A percentile compares a stretch with the other conserved stretches of the same genome.
Conservation (phyloP, 2,113 vertebrate genomes). For the Corythoichthys intestinalis region DNA sequence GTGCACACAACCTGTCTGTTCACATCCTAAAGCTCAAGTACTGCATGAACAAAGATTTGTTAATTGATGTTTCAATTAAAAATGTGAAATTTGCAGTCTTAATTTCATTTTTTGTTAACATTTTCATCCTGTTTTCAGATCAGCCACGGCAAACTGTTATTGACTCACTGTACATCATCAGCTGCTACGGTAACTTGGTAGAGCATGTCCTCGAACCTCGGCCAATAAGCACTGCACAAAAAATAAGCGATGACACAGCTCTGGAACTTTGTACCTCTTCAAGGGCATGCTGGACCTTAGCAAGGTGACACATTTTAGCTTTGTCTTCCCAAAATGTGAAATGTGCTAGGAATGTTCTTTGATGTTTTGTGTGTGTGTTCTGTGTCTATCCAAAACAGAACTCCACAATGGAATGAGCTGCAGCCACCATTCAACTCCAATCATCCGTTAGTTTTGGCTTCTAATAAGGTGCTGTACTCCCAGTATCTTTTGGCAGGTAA, state of each 20-base stretch:
- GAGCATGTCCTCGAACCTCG: constrained; percentile 93
- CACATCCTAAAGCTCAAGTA: no score
- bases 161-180: constrained; percentile 91
- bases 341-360: neutral
- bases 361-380: constrained; percentile 2
- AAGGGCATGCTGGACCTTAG: constrained; percentile 89
- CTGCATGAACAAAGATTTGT: no score
- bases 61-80: no score
- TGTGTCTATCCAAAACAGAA: constrained; percentile 74
- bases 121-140: constrained; percentile 68
- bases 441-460: constrained; percentile 89
- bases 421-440: constrained; percentile 94
- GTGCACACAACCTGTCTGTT: no score
- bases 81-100: no score
- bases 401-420: constrained; percentile 96
- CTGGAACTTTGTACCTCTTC: constrained; percentile 91
- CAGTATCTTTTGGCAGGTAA: constrained; percentile 91
- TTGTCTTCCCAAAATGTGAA: neutral
- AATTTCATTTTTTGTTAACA: no score
- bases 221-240: constrained; percentile 86
- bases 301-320: constrained; percentile 74
- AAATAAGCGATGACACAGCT: constrained; percentile 93
- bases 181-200: constrained; percentile 93
- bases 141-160: constrained; percentile 90
- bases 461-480: constrained; percentile 92